phyloP scores from a whole-genome alignment of 2,113 vertebrate species.

The Cichladusa arquata region DNA sequence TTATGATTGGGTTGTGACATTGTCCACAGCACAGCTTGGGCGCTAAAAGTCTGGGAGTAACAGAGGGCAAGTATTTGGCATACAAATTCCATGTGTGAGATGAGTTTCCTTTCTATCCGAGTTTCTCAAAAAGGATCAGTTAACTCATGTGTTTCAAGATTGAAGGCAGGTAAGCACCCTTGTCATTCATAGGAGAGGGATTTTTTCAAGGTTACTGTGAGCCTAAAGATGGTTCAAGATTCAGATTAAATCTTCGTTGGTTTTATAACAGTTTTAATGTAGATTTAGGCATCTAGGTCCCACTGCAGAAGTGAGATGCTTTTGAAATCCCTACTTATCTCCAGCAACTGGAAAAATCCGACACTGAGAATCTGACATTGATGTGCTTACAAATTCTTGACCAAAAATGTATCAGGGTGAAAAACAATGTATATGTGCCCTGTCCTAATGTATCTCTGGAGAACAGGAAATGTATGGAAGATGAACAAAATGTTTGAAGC shows the following conservation, averaged over 20 bases:
- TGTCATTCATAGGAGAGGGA: background rate
- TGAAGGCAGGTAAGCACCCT: background rate
- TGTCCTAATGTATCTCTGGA: background rate
- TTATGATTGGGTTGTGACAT: background rate
- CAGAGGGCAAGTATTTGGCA: background rate
- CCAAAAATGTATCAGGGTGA: background rate
- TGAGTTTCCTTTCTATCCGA: background rate
- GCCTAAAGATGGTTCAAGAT: background rate
- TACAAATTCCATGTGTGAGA: background rate
- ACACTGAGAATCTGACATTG: background rate
- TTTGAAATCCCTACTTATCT: background rate
- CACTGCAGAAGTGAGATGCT: background rate
- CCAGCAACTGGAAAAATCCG: background rate
- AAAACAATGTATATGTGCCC: accelerated
- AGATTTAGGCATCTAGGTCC: background rate
- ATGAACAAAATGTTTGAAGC: background rate
- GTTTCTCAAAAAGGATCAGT: background rate
- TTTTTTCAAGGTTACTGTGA: background rate
- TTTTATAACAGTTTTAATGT: background rate
- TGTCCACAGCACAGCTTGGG: background rate
- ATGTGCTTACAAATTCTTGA: background rate
- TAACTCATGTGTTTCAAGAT: background rate
- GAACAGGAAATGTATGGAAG: background rate
- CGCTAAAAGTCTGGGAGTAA: background rate
- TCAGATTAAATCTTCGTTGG: background rate